Evolutionary conservation across 1,140 invertebrate genomes (phyloP).

Genomic region (Lepidurus couesii): DNA sequence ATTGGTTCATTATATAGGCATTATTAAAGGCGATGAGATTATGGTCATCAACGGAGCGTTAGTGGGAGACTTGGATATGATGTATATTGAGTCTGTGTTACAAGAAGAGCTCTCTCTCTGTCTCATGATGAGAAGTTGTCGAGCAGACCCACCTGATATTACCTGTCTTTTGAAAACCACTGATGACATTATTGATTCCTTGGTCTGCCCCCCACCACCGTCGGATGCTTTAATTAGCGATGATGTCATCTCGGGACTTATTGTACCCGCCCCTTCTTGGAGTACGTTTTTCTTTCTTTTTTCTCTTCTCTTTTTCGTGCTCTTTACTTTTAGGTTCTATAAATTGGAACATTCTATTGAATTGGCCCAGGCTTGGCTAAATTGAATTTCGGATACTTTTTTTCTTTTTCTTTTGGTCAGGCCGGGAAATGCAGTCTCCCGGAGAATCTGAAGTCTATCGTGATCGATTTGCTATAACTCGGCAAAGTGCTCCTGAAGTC

Average conservation of each 20-base stretch:
- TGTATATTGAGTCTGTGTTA: constrained; percentile 88
- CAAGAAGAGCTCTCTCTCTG: constrained; percentile 92
- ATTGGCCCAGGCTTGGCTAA: background rate
- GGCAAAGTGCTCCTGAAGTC: constrained; percentile 9
- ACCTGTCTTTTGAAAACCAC: constrained; percentile 68
- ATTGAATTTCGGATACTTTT: background rate
- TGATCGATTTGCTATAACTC: background rate
- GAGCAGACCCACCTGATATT: constrained; percentile 85
- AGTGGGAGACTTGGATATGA: constrained; percentile 97
- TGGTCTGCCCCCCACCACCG: constrained; percentile 91
- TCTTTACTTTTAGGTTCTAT: constrained; percentile 28
- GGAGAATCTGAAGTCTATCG: constrained; percentile 8
- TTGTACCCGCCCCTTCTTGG: constrained; percentile 89
- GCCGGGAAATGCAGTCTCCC: background rate
- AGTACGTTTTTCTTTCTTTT: constrained; percentile 55
- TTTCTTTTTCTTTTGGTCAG: background rate
- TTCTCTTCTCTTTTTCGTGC: constrained; percentile 34
- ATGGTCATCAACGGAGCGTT: constrained; percentile 98
- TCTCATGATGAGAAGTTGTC: constrained; percentile 95
- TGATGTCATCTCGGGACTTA: constrained; percentile 90
- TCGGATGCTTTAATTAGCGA: constrained; percentile 82
- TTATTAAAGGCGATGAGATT: constrained; percentile 95
- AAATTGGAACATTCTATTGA: constrained; percentile 23
- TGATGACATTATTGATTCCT: constrained; percentile 89
- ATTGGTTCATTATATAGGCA: constrained; percentile 58